Base-by-base conservation (phyloP, 2,113 vertebrate species). In the Ochotona princeps region DNA sequence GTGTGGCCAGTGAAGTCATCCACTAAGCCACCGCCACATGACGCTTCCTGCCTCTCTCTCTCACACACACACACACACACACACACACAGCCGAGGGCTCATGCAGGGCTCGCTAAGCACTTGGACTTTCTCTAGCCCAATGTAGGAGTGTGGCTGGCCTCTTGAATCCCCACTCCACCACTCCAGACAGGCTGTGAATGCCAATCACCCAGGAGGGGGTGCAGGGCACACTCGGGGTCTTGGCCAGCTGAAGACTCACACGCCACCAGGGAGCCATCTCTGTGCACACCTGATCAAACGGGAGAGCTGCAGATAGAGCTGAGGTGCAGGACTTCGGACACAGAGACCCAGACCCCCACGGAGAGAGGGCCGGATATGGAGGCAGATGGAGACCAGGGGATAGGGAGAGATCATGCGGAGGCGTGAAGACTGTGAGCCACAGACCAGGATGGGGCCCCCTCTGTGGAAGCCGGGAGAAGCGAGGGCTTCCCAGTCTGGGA, bases 141-240 rank as follows among this genome's bases (percentile, higher is more conserved):
- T 12, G 7, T 47, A 18, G 14, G 38, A 7, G 21, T 3, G n/a
- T 13, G 51, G 10, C 3, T 66, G 72, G 75, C 69, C 60, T 76
- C 44, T 83, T 51, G 8, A 72, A 65, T 21, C 6, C 35, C 49
- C 28, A 54, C 30, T 3, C 26, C 74, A 70, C n/a, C 54, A 60
- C 20, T 13, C 15, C 14, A 65, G 91, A 60, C 60, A n/a, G 15
- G 47, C 54, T 32, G 79, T 61, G 15, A 84, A 32, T n/a, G 51
- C 28, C 18, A 63, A 63, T 32, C n/a, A 51, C 49, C 38, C 67
- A 67, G 32, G 32, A 2, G 0, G 2, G 63, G 14, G 25, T 30
- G 47, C 2, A n/a, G 63, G 25, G 38, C 61, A 14, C 28, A 15
- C 49, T 69, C 54, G 8, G 92, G 94, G 92, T 96, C 96, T 96